These are phyloP conservation scores for Asbolus verrucosus DNA, from an alignment of 1,140 invertebrate genomes.

Conservation along the genomic window DNA sequence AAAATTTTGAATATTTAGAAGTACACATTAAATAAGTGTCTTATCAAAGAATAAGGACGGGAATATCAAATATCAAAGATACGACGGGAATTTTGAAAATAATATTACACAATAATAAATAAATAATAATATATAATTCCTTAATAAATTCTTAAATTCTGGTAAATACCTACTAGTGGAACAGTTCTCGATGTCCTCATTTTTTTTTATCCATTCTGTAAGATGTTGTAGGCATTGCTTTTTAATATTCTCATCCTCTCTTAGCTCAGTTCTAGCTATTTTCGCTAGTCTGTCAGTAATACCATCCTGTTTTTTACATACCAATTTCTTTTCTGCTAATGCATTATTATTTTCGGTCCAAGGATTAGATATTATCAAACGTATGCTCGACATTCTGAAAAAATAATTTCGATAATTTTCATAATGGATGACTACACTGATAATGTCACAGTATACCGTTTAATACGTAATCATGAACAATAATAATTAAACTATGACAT, in stretches of 20 bases:
- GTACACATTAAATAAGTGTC: too few species aligned
- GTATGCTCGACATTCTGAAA: conserved; percentile 47
- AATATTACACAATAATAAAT: background rate
- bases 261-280: conserved; percentile 72
- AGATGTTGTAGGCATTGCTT: conserved; percentile 73
- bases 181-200: conserved; percentile 75
- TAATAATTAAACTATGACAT: too few species aligned
- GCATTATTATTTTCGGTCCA: conserved; percentile 48
- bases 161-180: conserved; percentile 67
- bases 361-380: conserved; percentile 55
- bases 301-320: conserved; percentile 49
- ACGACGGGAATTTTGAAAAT: too few species aligned
- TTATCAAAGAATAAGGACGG: too few species aligned
- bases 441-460: too few species aligned
- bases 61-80: too few species aligned
- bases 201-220: conserved; percentile 76
- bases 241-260: conserved; percentile 72
- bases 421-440: too few species aligned
- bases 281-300: conserved; percentile 66
- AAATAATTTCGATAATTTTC: background rate
- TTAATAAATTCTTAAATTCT: background rate
- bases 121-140: background rate
- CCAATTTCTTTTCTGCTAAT: conserved; percentile 46
- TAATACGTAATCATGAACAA: too few species aligned
- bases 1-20: too few species aligned